These are phyloP conservation scores for Onychomys leucogaster DNA, from an alignment of 2,797 vertebrate species.

Conservation along the genomic window DNA sequence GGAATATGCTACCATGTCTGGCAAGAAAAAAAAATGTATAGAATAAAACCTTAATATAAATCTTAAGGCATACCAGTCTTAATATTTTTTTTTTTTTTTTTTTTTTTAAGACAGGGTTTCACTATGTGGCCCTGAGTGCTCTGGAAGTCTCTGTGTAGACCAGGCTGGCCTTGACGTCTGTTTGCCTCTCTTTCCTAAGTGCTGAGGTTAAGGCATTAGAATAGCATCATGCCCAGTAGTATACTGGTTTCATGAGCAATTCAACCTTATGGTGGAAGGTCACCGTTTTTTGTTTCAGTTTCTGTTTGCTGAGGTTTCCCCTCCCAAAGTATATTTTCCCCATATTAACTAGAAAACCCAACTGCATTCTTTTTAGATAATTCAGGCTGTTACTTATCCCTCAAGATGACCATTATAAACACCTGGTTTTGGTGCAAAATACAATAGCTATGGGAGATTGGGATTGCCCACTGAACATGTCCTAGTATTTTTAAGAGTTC, in stretches of 20 bases:
- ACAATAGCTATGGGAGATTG: not conserved
- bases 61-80: not conserved
- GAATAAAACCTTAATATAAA: not conserved
- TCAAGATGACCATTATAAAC: not conserved
- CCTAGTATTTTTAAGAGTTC: not conserved
- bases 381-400: conserved; percentile 3
- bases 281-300: conserved; percentile 29
- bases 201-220: not conserved
- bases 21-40: not conserved
- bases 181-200: not conserved
- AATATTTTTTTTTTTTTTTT: not conserved
- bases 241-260: not conserved
- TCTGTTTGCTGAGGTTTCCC: conserved; percentile 22
- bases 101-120: not conserved
- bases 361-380: conserved; percentile 33
- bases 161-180: not conserved
- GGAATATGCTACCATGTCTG: not conserved
- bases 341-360: not conserved
- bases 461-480: not conserved
- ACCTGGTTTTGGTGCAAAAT: not conserved
- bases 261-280: not conserved
- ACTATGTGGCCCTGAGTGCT: no score
- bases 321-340: not conserved
- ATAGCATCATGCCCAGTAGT: not conserved
- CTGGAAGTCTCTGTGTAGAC: no score